Conservation (phyloP, 2,113 vertebrate genomes). For the Alectura lathami region DNA sequence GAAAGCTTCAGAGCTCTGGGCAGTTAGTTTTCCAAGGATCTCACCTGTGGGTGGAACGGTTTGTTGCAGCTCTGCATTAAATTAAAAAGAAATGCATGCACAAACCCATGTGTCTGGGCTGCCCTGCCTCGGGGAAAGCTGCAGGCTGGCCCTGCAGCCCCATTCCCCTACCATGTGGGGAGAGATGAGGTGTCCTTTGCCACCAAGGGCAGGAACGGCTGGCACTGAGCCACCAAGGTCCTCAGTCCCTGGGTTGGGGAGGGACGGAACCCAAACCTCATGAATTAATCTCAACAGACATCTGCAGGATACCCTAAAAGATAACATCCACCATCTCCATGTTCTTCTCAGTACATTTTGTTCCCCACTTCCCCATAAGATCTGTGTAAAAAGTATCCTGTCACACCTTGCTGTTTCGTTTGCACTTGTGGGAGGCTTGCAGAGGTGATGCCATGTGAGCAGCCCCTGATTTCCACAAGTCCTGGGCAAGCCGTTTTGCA, state of each 20-base stretch:
- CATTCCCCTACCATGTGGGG: neutral
- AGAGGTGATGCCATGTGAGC: neutral
- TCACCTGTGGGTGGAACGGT: conserved; percentile 65
- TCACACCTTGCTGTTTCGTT: fast-evolving
- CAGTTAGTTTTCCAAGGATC: conserved; percentile 59
- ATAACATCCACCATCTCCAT: fast-evolving
- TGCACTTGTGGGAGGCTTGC: fast-evolving
- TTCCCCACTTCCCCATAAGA: neutral
- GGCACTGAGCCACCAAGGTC: neutral
- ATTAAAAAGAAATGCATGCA: neutral
- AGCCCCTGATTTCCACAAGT: neutral
- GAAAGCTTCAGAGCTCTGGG: conserved; percentile 64
- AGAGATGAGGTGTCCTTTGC: neutral
- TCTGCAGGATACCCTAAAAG: neutral
- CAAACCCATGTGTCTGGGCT: neutral
- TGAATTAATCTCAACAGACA: neutral
- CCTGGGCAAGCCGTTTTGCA: neutral
- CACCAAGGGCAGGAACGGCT: conserved; percentile 9
- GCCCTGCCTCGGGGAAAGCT: neutral
- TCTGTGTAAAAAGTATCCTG: neutral
- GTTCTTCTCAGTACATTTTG: neutral
- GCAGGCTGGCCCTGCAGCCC: neutral
- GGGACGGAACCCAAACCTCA: neutral
- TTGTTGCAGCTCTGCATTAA: conserved; percentile 6
- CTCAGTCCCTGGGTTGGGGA: neutral